phyloP scores from a whole-genome alignment of 2,888 invertebrate species.

The Ennomos fuscantarius region DNA sequence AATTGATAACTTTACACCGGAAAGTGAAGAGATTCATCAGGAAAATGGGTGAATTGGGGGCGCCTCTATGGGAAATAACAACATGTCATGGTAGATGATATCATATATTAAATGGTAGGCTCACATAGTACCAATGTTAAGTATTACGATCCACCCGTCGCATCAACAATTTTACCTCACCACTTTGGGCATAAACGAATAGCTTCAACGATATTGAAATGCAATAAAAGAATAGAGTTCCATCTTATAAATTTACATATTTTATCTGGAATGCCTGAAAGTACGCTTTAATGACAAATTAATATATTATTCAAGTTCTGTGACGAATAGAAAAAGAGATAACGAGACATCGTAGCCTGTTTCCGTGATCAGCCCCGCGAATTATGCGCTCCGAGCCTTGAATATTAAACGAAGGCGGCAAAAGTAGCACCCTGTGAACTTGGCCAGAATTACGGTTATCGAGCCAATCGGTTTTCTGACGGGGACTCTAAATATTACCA shows the following conservation, averaged over 20 bases:
- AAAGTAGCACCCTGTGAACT: conserved; percentile 63
- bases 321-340: conserved; percentile 72
- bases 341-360: conserved; percentile 66
- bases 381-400: conserved; percentile 72
- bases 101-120: no score
- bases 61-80: no score
- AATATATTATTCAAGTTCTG: conserved; percentile 57
- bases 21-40: no score
- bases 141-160: no score
- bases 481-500: conserved; percentile 52
- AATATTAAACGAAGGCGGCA: conserved; percentile 70
- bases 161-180: conserved; percentile 30
- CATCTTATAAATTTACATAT: conserved; percentile 49
- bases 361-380: conserved; percentile 71
- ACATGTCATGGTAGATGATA: no score
- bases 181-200: conserved; percentile 35
- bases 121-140: no score
- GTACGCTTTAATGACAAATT: conserved; percentile 61
- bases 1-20: no score
- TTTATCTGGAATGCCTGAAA: conserved; percentile 50
- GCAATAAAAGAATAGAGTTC: conserved; percentile 44
- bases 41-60: no score
- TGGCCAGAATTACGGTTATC: conserved; percentile 70
- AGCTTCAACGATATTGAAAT: conserved; percentile 42
- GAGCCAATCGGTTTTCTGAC: conserved; percentile 62